A percentile compares a stretch with the other conserved stretches of the same genome.
phyloP scores from a whole-genome alignment of 2,888 invertebrate genomes.

The Torymus aiolomorphi region DNA sequence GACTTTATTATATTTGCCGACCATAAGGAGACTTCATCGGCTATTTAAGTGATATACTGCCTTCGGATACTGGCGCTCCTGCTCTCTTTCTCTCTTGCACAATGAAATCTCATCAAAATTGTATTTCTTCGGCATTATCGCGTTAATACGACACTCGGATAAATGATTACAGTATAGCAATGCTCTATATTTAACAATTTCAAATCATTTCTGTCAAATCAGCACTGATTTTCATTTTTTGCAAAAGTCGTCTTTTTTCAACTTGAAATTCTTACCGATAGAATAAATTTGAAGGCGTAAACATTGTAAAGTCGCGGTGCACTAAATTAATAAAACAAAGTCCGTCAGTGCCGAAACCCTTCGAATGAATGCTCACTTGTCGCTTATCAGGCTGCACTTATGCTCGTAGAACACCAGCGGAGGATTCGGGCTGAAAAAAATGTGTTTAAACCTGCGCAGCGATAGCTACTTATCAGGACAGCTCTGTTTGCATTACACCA shows the following conservation, averaged over 20 bases:
- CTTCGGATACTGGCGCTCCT: conserved; percentile 64
- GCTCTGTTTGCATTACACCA: conserved; percentile 71
- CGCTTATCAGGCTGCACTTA: conserved; percentile 71
- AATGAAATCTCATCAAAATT: conserved; percentile 43
- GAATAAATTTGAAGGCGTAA: conserved; percentile 2
- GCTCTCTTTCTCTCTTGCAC: conserved; percentile 36
- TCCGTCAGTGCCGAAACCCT: conserved; percentile 53
- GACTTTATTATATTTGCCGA: conserved; percentile 75
- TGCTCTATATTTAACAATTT: too few species aligned
- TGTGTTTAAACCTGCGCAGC: conserved; percentile 70
- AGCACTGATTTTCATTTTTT: too few species aligned
- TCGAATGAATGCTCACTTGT: conserved; percentile 67
- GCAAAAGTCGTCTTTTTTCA: too few species aligned
- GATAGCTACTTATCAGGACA: conserved; percentile 74
- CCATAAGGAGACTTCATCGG: conserved; percentile 74
- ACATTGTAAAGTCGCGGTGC: conserved; percentile 31
- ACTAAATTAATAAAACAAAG: conserved; percentile 52
- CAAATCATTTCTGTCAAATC: too few species aligned
- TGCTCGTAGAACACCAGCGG: conserved; percentile 63
- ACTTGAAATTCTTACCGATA: too few species aligned
- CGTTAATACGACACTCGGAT: background rate
- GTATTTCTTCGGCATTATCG: background rate
- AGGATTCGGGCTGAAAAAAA: conserved; percentile 67
- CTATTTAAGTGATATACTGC: conserved; percentile 71
- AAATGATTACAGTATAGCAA: background rate